Evolutionary conservation across 2,797 vertebrate species (phyloP), one percentile per base, ranked within the genome.

Genomic region (Sarcoramphus papa): DNA sequence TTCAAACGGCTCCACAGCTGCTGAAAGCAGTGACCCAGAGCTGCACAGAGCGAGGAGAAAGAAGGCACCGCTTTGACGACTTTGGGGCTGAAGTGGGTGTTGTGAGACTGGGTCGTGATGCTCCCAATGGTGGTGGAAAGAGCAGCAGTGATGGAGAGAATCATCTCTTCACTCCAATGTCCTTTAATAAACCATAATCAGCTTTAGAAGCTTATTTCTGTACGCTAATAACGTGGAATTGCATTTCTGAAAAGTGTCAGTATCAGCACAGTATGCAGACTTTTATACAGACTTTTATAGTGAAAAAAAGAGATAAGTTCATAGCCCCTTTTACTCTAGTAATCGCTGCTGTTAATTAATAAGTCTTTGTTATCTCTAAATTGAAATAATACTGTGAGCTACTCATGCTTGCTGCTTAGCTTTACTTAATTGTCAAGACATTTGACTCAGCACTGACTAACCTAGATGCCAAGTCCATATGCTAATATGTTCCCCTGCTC

Each of bases 331-430:
- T 81, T 63, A 63, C n/a, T 81, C 14, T 45, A 65, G n/a, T 92
- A 90, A 81, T 93, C 27, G 1, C 74, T 70, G n/a, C 62, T 92
- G 90, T 94, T 98, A 96, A 97, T 97, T 97, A 97, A 90, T 95
- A 97, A 88, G 92, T 83, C 92, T 92, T 68, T 41, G 85, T 94
- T 95, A 80, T 95, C 94, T 93, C 64, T 85, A 85, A 96, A 94
- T 86, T 92, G 88, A 97, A 96, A 92, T 96, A 97, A 90, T 82
- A 48, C 80, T 95, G 51, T 80, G 82, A 90, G 70, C 12, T 35
- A 35, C 91, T 83, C 2, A 1, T 76, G 77, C 85, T 91, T 92
- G 86, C 94, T 93, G 81, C 54, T 70, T 86, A 86, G 62, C 62
- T 83, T 93, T 92, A 67, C 83, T 95, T 92, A 95, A 84, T 95